These are phyloP conservation scores for Dendrolimus punctatus DNA, from an alignment of 1,140 invertebrate genomes.

Conservation along the genomic window DNA sequence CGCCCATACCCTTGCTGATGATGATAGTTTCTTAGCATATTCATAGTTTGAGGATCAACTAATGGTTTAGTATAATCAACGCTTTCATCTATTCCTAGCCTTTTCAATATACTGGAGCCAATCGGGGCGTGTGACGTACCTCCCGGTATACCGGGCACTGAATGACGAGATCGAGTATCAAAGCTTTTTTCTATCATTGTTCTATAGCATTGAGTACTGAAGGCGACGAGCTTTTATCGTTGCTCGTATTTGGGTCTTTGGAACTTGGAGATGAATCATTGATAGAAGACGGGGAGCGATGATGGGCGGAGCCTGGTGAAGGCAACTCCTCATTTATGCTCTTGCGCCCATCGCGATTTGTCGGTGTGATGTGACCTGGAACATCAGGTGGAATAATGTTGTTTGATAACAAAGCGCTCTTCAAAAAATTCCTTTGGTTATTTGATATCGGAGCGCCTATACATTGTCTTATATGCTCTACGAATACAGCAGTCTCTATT, in stretches of 20 bases:
- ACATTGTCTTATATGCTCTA: slow-evolving; percentile 92
- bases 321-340: slow-evolving; percentile 79
- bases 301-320: slow-evolving; percentile 75
- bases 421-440: slow-evolving; percentile 82
- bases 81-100: slow-evolving; percentile 94
- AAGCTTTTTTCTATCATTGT: slow-evolving; percentile 98
- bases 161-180: slow-evolving; percentile 86
- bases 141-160: slow-evolving; percentile 73
- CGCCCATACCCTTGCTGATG: slow-evolving; percentile 77
- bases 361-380: slow-evolving; percentile 74
- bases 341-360: slow-evolving; percentile 73
- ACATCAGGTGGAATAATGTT: slow-evolving; percentile 77
- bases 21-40: slow-evolving; percentile 83
- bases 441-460: slow-evolving; percentile 80
- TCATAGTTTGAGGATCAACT: slow-evolving; percentile 90
- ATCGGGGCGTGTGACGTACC: slow-evolving; percentile 79
- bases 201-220: slow-evolving; percentile 96
- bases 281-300: slow-evolving; percentile 78
- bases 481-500: slow-evolving; percentile 93
- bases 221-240: slow-evolving; percentile 77
- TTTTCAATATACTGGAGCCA: slow-evolving; percentile 91
- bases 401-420: slow-evolving; percentile 83
- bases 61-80: slow-evolving; percentile 93
- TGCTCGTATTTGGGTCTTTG: slow-evolving; percentile 74
- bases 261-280: slow-evolving; percentile 79